phyloP scores from a whole-genome alignment of 2,113 vertebrate genomes.

The Ramphastos sulfuratus region DNA sequence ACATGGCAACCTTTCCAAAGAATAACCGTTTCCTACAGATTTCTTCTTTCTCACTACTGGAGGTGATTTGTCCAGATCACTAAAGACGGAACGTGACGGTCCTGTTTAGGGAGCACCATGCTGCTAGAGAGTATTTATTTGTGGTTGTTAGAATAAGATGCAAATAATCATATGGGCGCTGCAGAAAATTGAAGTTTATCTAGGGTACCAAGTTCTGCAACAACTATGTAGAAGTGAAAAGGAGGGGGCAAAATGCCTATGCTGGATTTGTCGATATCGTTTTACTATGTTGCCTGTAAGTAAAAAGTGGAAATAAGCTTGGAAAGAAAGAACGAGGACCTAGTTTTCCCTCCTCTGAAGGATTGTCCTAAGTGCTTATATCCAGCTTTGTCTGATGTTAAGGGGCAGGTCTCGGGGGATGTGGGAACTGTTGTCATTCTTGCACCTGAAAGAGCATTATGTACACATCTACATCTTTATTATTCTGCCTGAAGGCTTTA shows the following conservation, averaged over 20 bases:
- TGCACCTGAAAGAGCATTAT: slow-evolving; percentile 39
- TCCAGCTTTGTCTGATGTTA: not conserved
- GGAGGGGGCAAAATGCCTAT: not conserved
- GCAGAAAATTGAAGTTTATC: not conserved
- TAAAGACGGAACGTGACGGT: not conserved
- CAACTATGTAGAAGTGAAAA: not conserved
- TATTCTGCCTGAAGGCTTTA: slow-evolving; percentile 56
- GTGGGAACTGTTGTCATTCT: slow-evolving; percentile 42
- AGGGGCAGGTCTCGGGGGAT: not conserved
- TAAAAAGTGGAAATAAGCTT: not conserved
- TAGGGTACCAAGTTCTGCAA: not conserved
- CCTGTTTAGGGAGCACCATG: not conserved
- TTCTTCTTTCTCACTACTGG: not conserved
- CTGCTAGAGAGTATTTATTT: not conserved
- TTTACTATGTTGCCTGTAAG: not conserved
- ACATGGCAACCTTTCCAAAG: not conserved
- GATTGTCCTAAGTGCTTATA: not conserved
- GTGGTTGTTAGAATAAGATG: not conserved
- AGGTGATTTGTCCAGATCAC: not conserved
- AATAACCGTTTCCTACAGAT: not conserved
- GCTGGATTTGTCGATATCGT: not conserved
- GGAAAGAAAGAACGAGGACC: not conserved
- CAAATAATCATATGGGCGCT: not conserved
- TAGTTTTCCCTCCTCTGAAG: not conserved
- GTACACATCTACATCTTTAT: slow-evolving; percentile 38